Base-by-base conservation (phyloP, 1,140 invertebrate species). In the Mizuhopecten yessoensis region DNA sequence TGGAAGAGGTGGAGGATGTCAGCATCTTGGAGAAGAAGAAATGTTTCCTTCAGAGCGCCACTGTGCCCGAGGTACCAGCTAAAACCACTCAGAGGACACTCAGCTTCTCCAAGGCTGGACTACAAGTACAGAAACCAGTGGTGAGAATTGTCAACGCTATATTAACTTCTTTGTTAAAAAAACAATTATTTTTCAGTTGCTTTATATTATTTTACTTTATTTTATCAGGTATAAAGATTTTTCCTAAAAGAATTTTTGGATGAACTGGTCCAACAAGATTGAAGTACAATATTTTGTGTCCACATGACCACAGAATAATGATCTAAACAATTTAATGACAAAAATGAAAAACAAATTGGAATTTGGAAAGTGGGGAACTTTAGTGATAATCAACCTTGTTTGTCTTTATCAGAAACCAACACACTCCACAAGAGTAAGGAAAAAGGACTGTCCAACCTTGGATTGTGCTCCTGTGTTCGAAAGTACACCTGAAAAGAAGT, bases 61-160 rank as follows among this genome's bases (percentile, higher is more conserved):
- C 86, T 33, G 89, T 15, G 36, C 36, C 87, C 17, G 42, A 34
- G 20, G 33, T 39, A 75, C 45, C 89, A 33, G 86, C 86, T 34
- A 94, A 94, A 86, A 93, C 92, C 1, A 88, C 92, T 13, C 93
- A 94, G 75, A 88, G 90, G 15, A 93, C 91, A 17, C 57, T 93
- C 33, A 89, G 92, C 42, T 93, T 93, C 87, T 86, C 33, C 33
- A 91, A 91, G 33, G 49, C 42, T 86, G 90, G 90, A 29, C 75
- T 92, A 23, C 87, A 90, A 29, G 88, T 90, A 87, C 89, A 57
- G 17, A 91, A 92, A 87, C 20, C 88, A 34, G 34, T 29, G 42
- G 34, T 49, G 29, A 29, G 57, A 20, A n/a, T 87, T 45, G 36
- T 49, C 36, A 39, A 13, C 13, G 5, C 13, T 39, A 39, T 39